Evolutionary conservation across 2,113 vertebrate genomes (phyloP), one percentile per base, ranked within the genome.

Genomic region (Leptobrachium leishanense): DNA sequence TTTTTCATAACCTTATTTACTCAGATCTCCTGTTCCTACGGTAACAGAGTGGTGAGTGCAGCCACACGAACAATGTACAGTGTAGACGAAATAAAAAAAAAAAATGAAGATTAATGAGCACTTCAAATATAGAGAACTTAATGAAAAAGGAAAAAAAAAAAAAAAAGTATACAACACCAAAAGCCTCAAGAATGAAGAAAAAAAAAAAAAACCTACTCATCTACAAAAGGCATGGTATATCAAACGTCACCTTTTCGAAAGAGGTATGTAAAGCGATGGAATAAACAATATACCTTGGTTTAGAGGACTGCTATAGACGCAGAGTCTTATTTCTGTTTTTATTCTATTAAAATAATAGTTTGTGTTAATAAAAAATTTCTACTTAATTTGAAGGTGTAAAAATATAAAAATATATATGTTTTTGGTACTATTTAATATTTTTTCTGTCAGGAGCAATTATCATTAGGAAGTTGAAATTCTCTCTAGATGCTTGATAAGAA

Each of bases 1-100:
- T 93, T 88, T 88, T 90, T 92, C 87, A 88, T 91, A 94, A 94
- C 93, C 92, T 85, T 94, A 93, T 96, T 96, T 94, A 95, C 95
- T 93, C 86, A 88, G 88, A 86, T 90, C 88, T 90, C 85, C 87
- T 80, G 93, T 97, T 95, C 91, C 96, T 95, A 96, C 92, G 94
- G 95, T 92, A 97, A 97, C 95, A 86, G 90, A 85, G 90, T 83
- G 92, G 90, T 92, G 87, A 91, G 89, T 91, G 88, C 88, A 81
- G 87, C 90, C 84, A 69, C 84, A 54, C 72, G 90, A 89, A 53
- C 85, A 85, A 92, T 85, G 88, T 84, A 46, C 85, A 85, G 92
- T 85, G 88, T 84, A 83, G 90, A 83, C 86, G 81, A 82, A 65
- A 91, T 89, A 84, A 77, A 85, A 76, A 88, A 59, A 84, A 88